Evolutionary conservation across 2,113 vertebrate species (phyloP), one percentile per base, ranked within the genome.

Genomic region (Pao palembangensis): DNA sequence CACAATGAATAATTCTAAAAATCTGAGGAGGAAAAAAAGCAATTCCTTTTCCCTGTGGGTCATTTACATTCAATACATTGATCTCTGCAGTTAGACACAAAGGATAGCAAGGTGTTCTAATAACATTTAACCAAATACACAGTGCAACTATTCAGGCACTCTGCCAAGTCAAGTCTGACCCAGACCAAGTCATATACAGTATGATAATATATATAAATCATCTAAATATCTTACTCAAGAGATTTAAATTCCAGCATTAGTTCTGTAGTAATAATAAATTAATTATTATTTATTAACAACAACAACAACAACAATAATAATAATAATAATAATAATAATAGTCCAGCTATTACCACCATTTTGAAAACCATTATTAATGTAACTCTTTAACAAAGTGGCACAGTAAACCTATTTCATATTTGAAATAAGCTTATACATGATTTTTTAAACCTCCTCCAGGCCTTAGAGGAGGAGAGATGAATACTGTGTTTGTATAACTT

Each of bases 1-100:
- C 85, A 73, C 65, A 52, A 83, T 64, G 73, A 77, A 78, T 70
- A 76, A 71, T 68, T 76, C 57, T 62, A 15, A 69, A 74, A 72
- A 64, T 51, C 43, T 28, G 25, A 4, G 25, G 25, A 4, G 25
- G n/a, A n/a, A n/a, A n/a, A n/a, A n/a, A n/a, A 28, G 25, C 25
- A 28, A 3, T 7, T 28, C 25, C 25, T 28, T 28, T 28, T 28
- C 25, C 25, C 47, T 76, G 56, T 51, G 69, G 74, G 78, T 84
- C 75, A 23, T 28, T 28, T 28, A 6, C 3, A 28, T 5, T 28
- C 25, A 28, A 28, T 6, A 28, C 25, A 28, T 28, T 28, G 25
- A 28, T 28, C 25, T 7, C 25, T 28, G 25, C 5, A 28, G 25
- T 6, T 28, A 28, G 25, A 28, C 25, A 28, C 25, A 6, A 2